phyloP scores from a whole-genome alignment of 2,113 vertebrate genomes.

The Machaerirhynchus nigripectus region DNA sequence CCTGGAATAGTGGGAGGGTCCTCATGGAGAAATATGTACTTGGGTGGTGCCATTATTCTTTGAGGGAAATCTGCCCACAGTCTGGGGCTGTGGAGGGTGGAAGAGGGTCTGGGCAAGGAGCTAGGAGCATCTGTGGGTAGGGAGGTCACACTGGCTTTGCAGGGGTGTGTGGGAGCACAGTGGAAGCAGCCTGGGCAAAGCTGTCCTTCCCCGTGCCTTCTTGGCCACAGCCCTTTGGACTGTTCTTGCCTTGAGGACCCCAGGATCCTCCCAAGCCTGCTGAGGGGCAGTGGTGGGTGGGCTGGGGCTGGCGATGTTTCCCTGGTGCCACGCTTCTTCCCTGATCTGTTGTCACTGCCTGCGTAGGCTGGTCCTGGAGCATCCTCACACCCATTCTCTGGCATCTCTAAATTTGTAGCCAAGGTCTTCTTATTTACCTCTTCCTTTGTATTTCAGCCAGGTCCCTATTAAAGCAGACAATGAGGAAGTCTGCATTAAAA shows the following conservation, averaged over 20 bases:
- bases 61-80: neutral
- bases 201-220: neutral
- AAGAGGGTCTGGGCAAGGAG: neutral
- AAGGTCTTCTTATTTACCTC: neutral
- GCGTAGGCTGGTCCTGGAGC: neutral
- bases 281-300: neutral
- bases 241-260: neutral
- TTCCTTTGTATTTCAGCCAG: conserved; percentile 32
- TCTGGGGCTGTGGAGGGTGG: neutral
- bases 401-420: neutral
- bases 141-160: neutral
- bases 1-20: neutral
- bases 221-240: fast-evolving
- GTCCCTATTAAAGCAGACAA: neutral
- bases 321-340: neutral
- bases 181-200: neutral
- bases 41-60: neutral
- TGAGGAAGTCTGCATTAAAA: conserved; percentile 36
- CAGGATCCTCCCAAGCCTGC: fast-evolving
- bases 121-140: neutral
- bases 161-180: neutral
- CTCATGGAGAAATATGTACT: neutral
- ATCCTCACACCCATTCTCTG: neutral
- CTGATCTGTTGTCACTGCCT: neutral
- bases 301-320: neutral